Evolutionary conservation across 2,113 vertebrate species (phyloP), one percentile per base, ranked within the genome.

Genomic region (Halcyon senegalensis): DNA sequence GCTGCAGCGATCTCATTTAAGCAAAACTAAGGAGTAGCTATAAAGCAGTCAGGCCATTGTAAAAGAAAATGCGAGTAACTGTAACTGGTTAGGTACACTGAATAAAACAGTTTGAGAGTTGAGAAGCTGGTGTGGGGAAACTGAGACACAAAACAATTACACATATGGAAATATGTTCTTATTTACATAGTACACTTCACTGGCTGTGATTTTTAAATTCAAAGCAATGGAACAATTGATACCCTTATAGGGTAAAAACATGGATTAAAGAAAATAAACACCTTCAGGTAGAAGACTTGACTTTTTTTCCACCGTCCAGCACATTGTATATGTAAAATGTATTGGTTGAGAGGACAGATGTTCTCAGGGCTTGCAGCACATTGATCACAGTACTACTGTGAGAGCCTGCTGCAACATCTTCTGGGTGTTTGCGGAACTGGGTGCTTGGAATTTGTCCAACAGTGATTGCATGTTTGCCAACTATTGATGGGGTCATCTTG

Each of bases 1-100:
- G 39, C 56, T 87, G n/a, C 73, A 92, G 37, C 24, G 48, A 51
- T n/a, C 62, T 92, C 37, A 31, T 76, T 87, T 90, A 69, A 91
- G 56, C 68, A 96, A 92, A 96, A 87, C 88, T 89, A 94, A 96
- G 74, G 87, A 91, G 82, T 75, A 95, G 23, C 81, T 92, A 73
- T 23, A 33, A 93, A 94, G 60, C 69, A 68, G 95, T 82, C 74
- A 77, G 72, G 39, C 55, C 56, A 25, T 77, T 91, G 33, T 79
- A 87, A 82, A 90, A 95, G 79, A 87, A 94, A 95, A 88, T 8
- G 6, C 84, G 68, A 89, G 50, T 92, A 89, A 94, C 76, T 95
- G 93, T 74, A 85, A 70, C 63, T 94, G 91, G 72, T 60, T 70
- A 95, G 82, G 69, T 78, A 76, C 90, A 44, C 82, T 82, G 79